Evolutionary conservation across 2,888 invertebrate species (phyloP), one percentile per base, ranked within the genome.

Genomic region (Sesia bembeciformis): DNA sequence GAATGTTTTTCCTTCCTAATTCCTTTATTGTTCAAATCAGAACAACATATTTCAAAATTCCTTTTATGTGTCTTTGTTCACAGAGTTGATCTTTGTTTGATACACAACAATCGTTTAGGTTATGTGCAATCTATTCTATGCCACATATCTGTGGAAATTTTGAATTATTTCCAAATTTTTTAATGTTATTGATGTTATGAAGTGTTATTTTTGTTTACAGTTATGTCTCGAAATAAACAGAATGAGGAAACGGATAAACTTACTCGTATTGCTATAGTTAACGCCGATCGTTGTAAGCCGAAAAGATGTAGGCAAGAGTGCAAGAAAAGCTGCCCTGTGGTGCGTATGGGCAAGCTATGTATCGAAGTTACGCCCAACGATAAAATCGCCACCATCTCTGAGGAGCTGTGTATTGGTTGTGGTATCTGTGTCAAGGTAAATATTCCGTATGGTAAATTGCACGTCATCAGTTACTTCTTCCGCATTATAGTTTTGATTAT

Each of bases 221-320:
- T 71, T 68, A 89, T 89, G 89, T 88, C 89, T 71, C 84, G 88
- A 64, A 85, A 93, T 92, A 89, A 93, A 93, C 65, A 91, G 90
- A 38, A 50, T 39, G 96, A 97, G 74, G 97, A 97, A 84, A 94
- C 95, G 41, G 98, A 98, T 78, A 96, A 96, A 82, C 93, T 98
- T 72, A 99, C 98, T 55, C 94, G 98, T 90, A 98, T 99, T 82
- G 98, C 99, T 61, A 98, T 99, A 72, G 98, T 99, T 61, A 98
- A 97, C 84, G 94, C 95, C 64, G 99, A 99, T 90, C 97, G 98
- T 76, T 99, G 99, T 87, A 99, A 99, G 83, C 99, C 99, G 3
- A 99, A 99, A 87, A 92, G 98, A 91, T 99, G 99, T 90, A 94
- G 98, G 56, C 98, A 99, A 83, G 98, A 99, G 76, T 99, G 99